phyloP scores from a whole-genome alignment of 2,113 vertebrate genomes.

The Trematomus loennbergii region DNA sequence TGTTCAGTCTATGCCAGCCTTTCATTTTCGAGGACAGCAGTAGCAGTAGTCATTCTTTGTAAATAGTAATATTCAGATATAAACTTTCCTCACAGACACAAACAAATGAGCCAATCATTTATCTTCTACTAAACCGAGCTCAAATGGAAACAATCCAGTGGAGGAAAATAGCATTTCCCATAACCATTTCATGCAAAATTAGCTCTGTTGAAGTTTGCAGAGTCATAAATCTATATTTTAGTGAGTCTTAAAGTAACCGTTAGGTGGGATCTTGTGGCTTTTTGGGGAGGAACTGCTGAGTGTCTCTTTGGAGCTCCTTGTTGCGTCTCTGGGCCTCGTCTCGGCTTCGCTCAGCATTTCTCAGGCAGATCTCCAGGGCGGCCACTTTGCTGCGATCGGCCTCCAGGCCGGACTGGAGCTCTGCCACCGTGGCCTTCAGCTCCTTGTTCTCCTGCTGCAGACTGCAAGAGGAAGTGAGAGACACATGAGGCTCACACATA shows the following conservation, averaged over 20 bases:
- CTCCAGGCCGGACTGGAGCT: constrained; percentile 87
- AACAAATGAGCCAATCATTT: constrained; percentile 36
- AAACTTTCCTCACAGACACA: constrained; percentile 17
- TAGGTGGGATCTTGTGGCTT: constrained; percentile 57
- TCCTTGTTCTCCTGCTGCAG: constrained; percentile 90
- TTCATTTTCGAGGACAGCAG: too few species aligned
- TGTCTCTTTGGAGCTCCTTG: constrained; percentile 84
- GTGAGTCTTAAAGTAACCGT: not conserved
- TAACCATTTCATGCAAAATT: constrained; percentile 2
- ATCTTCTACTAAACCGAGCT: constrained; percentile 20
- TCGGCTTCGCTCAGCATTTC: constrained; percentile 73
- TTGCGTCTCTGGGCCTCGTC: constrained; percentile 87
- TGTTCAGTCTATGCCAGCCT: not conserved
- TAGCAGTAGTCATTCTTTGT: not conserved
- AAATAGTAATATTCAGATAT: constrained; percentile 1
- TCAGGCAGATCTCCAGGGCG: constrained; percentile 85
- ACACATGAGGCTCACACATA: constrained; percentile 3
- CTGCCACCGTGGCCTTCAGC: constrained; percentile 86
- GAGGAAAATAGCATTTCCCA: not conserved
- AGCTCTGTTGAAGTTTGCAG: constrained; percentile 4
- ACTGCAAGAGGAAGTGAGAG: constrained; percentile 72
- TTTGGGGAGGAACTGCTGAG: constrained; percentile 79
- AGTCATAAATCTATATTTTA: constrained; percentile 9
- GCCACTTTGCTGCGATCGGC: constrained; percentile 81
- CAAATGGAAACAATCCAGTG: constrained; percentile 2